Percentiles rank a stretch among this genome's conserved stretches.
These are phyloP conservation scores for Pseudomyrmex sp. DNA, from an alignment of 1,140 invertebrate genomes.

Conservation along the genomic window DNA sequence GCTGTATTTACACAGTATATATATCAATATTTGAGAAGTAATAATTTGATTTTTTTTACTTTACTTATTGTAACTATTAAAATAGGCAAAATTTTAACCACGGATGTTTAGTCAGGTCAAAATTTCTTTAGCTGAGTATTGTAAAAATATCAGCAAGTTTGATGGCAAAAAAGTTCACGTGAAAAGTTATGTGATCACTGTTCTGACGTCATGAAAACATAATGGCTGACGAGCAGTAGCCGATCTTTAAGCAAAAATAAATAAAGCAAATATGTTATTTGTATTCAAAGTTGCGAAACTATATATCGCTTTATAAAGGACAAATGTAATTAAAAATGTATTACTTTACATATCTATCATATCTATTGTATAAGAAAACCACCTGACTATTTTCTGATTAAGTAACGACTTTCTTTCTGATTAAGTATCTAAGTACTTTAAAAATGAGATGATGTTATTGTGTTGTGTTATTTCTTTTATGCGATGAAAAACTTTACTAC, in stretches of 20 bases:
- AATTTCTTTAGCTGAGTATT: slow-evolving; percentile 4
- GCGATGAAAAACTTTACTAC: slow-evolving; percentile 53
- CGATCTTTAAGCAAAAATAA: too few species aligned
- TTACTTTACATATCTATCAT: background rate
- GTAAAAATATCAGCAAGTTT: background rate
- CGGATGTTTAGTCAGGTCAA: slow-evolving; percentile 4
- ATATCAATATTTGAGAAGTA: slow-evolving; percentile 19
- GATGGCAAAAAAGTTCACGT: too few species aligned
- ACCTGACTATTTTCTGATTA: slow-evolving; percentile 25
- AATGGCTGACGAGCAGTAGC: too few species aligned
- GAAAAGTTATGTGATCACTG: too few species aligned
- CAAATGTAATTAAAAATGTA: background rate
- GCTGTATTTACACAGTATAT: slow-evolving; percentile 22
- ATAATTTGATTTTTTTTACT: slow-evolving; percentile 35
- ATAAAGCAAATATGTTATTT: too few species aligned
- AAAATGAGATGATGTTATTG: slow-evolving; percentile 49
- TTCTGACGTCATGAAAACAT: too few species aligned
- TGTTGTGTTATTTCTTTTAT: slow-evolving; percentile 33
- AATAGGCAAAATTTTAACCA: background rate
- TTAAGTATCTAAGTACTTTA: slow-evolving; percentile 48
- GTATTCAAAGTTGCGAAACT: too few species aligned
- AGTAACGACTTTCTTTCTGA: background rate
- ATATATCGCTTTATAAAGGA: background rate
- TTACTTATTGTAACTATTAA: slow-evolving; percentile 34
- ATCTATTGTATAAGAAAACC: slow-evolving; percentile 3